phyloP scores from a whole-genome alignment of 1,140 invertebrate species.

The Cardiocondyla obscurior region DNA sequence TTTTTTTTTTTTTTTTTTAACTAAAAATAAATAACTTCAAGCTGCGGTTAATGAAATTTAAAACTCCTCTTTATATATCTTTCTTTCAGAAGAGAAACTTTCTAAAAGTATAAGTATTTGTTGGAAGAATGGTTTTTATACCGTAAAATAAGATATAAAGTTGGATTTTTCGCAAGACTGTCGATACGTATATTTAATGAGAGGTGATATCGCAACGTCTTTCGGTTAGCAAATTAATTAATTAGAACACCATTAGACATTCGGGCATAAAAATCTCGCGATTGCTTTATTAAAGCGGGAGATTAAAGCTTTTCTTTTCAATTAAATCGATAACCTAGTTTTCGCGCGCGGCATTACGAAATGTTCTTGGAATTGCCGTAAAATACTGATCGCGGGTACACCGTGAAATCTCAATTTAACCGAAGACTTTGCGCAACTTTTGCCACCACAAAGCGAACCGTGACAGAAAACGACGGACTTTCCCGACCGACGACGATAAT shows the following conservation, averaged over 20 bases:
- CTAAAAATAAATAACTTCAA: not conserved
- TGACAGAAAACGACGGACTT: conserved; percentile 31
- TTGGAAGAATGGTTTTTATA: not conserved
- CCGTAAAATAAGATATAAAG: not conserved
- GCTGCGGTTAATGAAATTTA: not conserved
- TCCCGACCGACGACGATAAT: conserved; percentile 57
- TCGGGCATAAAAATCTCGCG: not conserved
- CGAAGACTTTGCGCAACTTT: conserved; percentile 28
- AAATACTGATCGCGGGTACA: not conserved
- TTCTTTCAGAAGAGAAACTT: not conserved
- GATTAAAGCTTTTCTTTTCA: not conserved
- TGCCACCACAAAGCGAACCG: conserved; percentile 10
- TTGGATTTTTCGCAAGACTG: not conserved
- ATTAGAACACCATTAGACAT: not conserved
- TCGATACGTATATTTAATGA: not conserved
- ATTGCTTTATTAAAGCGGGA: not conserved
- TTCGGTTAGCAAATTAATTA: not conserved
- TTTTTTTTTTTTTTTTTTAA: not conserved
- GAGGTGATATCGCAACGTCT: not conserved
- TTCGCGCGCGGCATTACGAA: not conserved
- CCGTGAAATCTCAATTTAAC: conserved; percentile 16
- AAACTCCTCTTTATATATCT: not conserved
- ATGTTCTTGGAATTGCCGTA: not conserved
- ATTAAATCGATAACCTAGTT: not conserved
- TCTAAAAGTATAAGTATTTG: not conserved